Conservation (phyloP, 2,113 vertebrate genomes). For the Nesoenas mayeri region DNA sequence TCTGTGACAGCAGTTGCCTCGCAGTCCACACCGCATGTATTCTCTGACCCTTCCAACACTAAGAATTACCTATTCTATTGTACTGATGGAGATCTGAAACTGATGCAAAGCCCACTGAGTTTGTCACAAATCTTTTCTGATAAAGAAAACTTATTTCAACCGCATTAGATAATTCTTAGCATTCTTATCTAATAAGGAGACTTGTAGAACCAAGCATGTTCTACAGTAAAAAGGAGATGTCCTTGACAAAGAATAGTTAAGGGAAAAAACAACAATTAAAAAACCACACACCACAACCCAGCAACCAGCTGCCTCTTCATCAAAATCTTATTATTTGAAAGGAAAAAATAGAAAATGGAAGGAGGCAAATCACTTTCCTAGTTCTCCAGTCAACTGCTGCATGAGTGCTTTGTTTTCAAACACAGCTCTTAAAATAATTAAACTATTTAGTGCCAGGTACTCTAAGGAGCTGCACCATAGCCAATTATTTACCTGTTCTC, state of each 20-base stretch:
- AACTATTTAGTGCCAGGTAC: neutral
- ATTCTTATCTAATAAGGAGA: neutral
- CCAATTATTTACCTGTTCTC: slow-evolving; percentile 49
- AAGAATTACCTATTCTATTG: neutral
- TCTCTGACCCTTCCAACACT: neutral
- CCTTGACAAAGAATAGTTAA: neutral
- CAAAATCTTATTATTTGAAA: neutral
- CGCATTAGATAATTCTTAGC: neutral
- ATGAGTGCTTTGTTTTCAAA: slow-evolving; percentile 28
- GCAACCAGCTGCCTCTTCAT: neutral
- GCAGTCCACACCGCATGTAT: neutral
- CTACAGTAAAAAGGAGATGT: neutral
- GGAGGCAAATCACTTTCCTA: neutral
- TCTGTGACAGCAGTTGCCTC: neutral
- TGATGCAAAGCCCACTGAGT: neutral
- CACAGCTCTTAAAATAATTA: slow-evolving; percentile 31
- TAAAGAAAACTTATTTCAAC: neutral
- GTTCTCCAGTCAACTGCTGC: neutral
- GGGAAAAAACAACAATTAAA: neutral
- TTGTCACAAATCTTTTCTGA: neutral
- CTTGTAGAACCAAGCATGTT: neutral
- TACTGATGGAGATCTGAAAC: neutral
- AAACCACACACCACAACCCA: neutral
- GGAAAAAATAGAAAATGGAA: neutral
- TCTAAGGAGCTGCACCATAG: neutral